phyloP scores from a whole-genome alignment of 2,797 vertebrate species.

The Trachops cirrhosus region DNA sequence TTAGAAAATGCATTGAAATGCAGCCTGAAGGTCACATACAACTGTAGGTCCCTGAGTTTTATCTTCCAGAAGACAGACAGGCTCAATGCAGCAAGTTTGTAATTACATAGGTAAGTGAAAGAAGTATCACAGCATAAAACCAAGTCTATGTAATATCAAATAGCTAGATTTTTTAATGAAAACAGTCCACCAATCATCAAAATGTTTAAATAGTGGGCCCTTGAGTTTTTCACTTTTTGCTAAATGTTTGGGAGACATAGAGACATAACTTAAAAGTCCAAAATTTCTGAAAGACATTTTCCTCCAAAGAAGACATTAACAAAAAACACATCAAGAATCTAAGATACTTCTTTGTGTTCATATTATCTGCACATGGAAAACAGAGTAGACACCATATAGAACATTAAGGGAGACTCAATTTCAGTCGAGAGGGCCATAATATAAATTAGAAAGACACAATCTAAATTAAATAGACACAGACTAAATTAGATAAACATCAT shows the following conservation, averaged over 20 bases:
- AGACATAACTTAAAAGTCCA: background rate
- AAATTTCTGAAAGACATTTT: conserved; percentile 33
- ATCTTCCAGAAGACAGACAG: background rate
- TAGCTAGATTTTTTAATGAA: background rate
- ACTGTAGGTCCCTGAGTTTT: background rate
- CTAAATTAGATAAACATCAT: conserved; percentile 62
- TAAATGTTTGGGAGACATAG: background rate
- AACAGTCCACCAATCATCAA: background rate
- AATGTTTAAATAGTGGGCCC: background rate
- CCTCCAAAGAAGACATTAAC: conserved; percentile 13
- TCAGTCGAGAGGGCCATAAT: conserved; percentile 50
- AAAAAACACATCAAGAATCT: conserved; percentile 30
- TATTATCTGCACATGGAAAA: conserved; percentile 46
- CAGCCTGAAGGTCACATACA: background rate
- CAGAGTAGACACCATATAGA: conserved; percentile 36
- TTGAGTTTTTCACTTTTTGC: background rate
- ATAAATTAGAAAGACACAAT: conserved; percentile 69
- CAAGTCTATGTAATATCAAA: background rate
- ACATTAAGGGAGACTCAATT: conserved; percentile 57
- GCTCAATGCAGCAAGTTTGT: background rate
- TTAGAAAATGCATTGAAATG: background rate
- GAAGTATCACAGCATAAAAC: background rate
- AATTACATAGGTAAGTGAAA: background rate
- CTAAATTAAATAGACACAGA: conserved; percentile 64
- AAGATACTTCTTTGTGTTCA: conserved; percentile 29